Evolutionary conservation across 1,140 invertebrate species (phyloP), one percentile per base, ranked within the genome.

Genomic region (Bombus picipes): DNA sequence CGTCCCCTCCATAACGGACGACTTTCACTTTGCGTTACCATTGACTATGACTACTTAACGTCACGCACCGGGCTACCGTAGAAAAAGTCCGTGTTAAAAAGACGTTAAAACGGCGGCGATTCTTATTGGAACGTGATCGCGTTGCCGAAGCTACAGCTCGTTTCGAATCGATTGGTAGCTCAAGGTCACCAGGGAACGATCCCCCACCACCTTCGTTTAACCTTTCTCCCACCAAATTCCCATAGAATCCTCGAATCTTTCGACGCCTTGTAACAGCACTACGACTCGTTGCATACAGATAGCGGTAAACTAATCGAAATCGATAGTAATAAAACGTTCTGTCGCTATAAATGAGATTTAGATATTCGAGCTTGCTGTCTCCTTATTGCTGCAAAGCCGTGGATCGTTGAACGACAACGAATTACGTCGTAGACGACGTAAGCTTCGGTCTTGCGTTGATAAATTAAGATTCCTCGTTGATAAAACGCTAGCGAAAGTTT

Each of bases 11-110:
- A 8, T 82, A 66, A 82, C 18, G 41, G 57, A 62, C 79, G 72
- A 83, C 73, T 83, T 74, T 75, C 53, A 82, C 70, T 43, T 72
- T 37, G 39, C 28, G 18, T 78, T 41, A 39, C 53, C 78, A 70
- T 77, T 76, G 73, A 83, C 59, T 83, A 53, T 32, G 81, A 83
- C 81, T 83, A 77, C 81, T 83, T 83, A 83, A 57, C 32, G 47
- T 28, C 70, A 73, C 53, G 39, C 53, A n/a, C 3, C 39, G 53
- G 25, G 22, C 71, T 43, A n/a, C 43, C 0, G 43, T n/a, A 6
- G 43, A 18, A 80, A 80, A 80, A 10, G 32, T 32, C 8, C 10
- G 59, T 13, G 47, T 53, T 8, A 8, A 53, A 53, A 22, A 22
- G 18, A 5, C 47, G 47, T 47, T 28, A 28, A 59, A 28, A 59